These are phyloP conservation scores for Indicator indicator DNA, from an alignment of 2,113 vertebrate genomes.

Conservation along the genomic window DNA sequence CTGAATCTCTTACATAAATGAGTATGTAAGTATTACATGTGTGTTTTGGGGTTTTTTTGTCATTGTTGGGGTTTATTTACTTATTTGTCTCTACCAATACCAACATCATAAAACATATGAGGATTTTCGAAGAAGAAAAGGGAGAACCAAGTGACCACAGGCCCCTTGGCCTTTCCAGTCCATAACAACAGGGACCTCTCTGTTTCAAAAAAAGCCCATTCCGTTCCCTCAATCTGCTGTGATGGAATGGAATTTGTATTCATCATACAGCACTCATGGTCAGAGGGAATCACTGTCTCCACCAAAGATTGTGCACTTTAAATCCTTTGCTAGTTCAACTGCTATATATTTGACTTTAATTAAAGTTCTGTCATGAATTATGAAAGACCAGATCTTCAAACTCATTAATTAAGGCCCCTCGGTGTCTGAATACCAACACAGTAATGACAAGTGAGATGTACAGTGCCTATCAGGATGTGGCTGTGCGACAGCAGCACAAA, in stretches of 20 bases:
- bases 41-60: not conserved
- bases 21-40: not conserved
- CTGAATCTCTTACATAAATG: not conserved
- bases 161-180: not conserved
- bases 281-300: slow-evolving; percentile 55
- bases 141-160: not conserved
- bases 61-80: too few species aligned
- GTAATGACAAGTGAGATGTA: slow-evolving; percentile 45
- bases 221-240: not conserved
- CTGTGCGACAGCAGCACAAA: not conserved
- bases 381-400: slow-evolving; percentile 68
- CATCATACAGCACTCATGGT: slow-evolving; percentile 3
- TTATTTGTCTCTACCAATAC: not conserved
- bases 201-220: not conserved
- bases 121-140: not conserved
- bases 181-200: not conserved
- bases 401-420: slow-evolving; percentile 64
- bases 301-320: slow-evolving; percentile 45
- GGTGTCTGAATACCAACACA: slow-evolving; percentile 26
- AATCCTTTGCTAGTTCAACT: slow-evolving; percentile 64
- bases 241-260: slow-evolving; percentile 53
- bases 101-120: not conserved
- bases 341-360: slow-evolving; percentile 66
- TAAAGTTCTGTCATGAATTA: slow-evolving; percentile 72
- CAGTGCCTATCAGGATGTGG: not conserved